Conservation (phyloP, 2,888 invertebrate genomes). For the Nemapogon koenigi region DNA sequence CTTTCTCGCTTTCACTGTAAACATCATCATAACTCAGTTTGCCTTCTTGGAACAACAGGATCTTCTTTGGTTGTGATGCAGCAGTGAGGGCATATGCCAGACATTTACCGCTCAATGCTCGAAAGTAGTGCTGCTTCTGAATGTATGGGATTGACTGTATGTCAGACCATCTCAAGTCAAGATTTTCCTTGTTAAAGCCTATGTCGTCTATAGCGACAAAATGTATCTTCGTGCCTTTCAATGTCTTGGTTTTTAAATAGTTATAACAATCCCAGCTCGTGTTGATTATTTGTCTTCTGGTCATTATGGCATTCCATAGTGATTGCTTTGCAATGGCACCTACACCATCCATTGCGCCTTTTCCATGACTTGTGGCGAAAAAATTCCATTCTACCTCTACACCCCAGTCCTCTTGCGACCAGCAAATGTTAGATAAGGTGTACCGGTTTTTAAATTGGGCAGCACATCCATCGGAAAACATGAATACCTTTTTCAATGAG, state of each 20-base stretch:
- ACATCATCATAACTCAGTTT: no score
- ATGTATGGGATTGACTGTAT: no score
- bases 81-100: no score
- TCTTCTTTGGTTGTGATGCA: no score
- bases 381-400: slow-evolving; percentile 12
- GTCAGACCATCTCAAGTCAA: no score
- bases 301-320: slow-evolving; percentile 11
- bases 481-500: slow-evolving; percentile 6
- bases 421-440: slow-evolving; percentile 10
- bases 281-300: slow-evolving; percentile 4
- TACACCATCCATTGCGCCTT: slow-evolving; percentile 13
- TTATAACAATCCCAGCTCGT: slow-evolving; percentile 7
- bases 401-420: slow-evolving; percentile 10
- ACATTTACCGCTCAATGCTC: no score
- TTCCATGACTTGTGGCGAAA: slow-evolving; percentile 14
- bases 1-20: no score
- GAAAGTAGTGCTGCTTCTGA: no score
- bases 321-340: slow-evolving; percentile 11
- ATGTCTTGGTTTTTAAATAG: slow-evolving; percentile 9
- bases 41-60: no score
- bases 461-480: slow-evolving; percentile 13
- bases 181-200: no score
- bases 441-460: slow-evolving; percentile 14
- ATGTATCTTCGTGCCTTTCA: slow-evolving; percentile 1
- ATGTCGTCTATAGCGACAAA: not conserved